Conservation (phyloP, 2,888 invertebrate species). For the Arrhopalites spinosus region DNA sequence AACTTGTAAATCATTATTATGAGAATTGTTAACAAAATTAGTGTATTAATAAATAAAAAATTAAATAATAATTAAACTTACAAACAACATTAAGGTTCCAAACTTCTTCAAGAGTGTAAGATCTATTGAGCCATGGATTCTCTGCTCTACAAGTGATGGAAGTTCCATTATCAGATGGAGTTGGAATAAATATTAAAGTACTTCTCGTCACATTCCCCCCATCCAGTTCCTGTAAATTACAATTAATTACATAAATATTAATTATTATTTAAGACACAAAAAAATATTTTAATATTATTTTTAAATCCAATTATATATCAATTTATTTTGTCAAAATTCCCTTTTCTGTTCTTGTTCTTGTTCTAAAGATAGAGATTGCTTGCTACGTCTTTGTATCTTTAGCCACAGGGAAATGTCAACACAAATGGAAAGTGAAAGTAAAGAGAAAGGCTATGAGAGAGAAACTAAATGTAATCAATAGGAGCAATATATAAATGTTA, state of each 20-base stretch:
- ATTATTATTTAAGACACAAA: not conserved
- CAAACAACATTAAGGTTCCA: constrained; percentile 87
- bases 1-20: too few relatives aligned
- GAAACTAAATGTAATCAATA: not conserved
- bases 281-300: constrained; percentile 11
- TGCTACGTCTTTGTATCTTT: too few relatives aligned
- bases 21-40: not conserved
- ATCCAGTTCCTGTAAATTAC: constrained; percentile 71
- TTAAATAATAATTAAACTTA: constrained; percentile 64
- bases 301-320: not conserved
- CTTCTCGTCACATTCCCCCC: constrained; percentile 79
- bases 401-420: too few relatives aligned
- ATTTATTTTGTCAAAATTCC: not conserved
- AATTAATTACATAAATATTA: not conserved
- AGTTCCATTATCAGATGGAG: constrained; percentile 85
- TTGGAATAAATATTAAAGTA: constrained; percentile 80
- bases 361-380: not conserved
- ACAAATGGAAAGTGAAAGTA: too few relatives aligned
- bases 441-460: not conserved
- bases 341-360: too few relatives aligned
- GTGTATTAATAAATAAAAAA: not conserved
- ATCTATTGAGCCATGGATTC: constrained; percentile 82
- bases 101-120: constrained; percentile 78
- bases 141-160: constrained; percentile 86
- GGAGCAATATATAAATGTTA: not conserved